Evolutionary conservation across 2,888 invertebrate species (phyloP).

Genomic region (Calameuta pallipes): DNA sequence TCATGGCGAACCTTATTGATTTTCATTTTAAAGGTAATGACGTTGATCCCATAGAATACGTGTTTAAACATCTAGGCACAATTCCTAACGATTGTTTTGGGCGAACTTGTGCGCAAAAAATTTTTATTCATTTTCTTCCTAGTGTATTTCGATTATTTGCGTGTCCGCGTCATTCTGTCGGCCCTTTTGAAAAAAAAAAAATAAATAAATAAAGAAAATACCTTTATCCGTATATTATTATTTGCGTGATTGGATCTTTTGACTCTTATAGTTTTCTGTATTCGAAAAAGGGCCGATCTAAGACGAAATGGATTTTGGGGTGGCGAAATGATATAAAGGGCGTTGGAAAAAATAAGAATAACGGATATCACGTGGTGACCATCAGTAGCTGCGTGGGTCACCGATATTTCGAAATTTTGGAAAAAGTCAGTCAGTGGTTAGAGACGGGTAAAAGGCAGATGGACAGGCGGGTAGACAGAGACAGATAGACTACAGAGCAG

Average conservation of each 20-base stretch:
- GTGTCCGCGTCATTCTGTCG: neutral
- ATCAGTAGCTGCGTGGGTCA: neutral
- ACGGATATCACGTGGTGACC: neutral
- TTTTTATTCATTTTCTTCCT: neutral
- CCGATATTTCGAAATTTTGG: neutral
- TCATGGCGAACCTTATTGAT: slow-evolving; percentile 26
- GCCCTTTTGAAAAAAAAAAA: neutral
- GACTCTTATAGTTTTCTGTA: neutral
- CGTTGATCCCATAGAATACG: slow-evolving; percentile 62
- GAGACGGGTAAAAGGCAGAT: slow-evolving; percentile 25
- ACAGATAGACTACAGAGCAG: slow-evolving; percentile 16
- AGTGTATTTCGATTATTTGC: neutral
- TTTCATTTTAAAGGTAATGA: slow-evolving; percentile 45
- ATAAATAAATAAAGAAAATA: too few relatives aligned
- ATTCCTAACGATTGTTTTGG: slow-evolving; percentile 61
- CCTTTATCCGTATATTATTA: neutral
- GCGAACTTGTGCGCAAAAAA: slow-evolving; percentile 54
- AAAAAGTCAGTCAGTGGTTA: slow-evolving; percentile 39
- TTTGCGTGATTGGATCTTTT: neutral
- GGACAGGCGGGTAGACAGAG: slow-evolving; percentile 15
- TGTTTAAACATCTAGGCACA: slow-evolving; percentile 60
- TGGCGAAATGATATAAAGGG: neutral
- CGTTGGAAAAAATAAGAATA: neutral
- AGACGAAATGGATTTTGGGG: neutral
- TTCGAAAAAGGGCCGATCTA: neutral